These are phyloP conservation scores for Zygothrica quintamaculata DNA, from an alignment of 2,888 invertebrate species.

Conservation along the genomic window DNA sequence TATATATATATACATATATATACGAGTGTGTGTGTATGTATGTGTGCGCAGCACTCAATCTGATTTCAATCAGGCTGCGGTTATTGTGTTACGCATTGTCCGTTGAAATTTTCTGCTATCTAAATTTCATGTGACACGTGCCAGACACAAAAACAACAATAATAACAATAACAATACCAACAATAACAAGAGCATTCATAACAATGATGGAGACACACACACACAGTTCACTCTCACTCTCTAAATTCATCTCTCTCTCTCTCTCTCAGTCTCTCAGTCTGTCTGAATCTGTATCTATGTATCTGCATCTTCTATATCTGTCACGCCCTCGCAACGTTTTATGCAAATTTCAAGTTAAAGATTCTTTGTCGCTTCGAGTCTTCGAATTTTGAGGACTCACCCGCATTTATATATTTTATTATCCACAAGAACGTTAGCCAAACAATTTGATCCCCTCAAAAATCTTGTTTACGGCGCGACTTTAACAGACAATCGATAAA, in stretches of 20 bases:
- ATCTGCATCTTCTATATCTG: slow-evolving; percentile 39
- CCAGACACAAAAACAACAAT: slow-evolving; percentile 67
- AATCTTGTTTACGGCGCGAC: slow-evolving; percentile 28
- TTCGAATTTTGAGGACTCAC: slow-evolving; percentile 29
- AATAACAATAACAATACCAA: slow-evolving; percentile 21
- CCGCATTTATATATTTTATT: slow-evolving; percentile 54
- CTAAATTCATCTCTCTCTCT: background rate
- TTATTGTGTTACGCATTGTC: slow-evolving; percentile 53
- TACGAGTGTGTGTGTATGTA: slow-evolving; percentile 8
- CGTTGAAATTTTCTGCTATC: slow-evolving; percentile 58
- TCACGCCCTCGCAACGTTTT: slow-evolving; percentile 44
- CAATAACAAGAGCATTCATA: slow-evolving; percentile 25
- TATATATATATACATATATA: background rate
- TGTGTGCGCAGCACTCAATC: slow-evolving; percentile 34
- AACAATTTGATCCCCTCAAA: slow-evolving; percentile 32
- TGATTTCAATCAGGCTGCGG: slow-evolving; percentile 61
- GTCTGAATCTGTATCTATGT: slow-evolving; percentile 3
- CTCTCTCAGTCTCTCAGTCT: background rate
- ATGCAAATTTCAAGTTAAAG: slow-evolving; percentile 42
- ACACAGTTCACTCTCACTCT: background rate
- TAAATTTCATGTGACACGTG: slow-evolving; percentile 70
- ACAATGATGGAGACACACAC: slow-evolving; percentile 37
- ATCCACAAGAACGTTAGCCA: slow-evolving; percentile 21
- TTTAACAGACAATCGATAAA: slow-evolving; percentile 71
- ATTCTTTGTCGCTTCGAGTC: slow-evolving; percentile 17